A percentile compares a stretch with the other conserved stretches of the same genome.
Evolutionary conservation across 2,888 invertebrate genomes (phyloP).

Genomic region (Heliconius sara): DNA sequence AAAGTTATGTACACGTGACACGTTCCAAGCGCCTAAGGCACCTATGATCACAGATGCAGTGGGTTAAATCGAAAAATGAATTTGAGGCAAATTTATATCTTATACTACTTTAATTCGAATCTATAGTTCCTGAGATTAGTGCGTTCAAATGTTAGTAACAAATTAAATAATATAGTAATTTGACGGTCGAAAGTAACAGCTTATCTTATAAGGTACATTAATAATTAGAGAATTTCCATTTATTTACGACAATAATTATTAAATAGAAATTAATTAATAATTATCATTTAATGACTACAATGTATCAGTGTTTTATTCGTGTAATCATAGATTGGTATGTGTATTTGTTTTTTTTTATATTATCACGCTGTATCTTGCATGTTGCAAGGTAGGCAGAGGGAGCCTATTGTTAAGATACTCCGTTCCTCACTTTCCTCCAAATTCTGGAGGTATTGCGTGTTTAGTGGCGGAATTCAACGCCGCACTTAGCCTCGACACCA

Average conservation of each 20-base stretch:
- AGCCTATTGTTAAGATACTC: no score
- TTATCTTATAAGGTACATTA: not conserved
- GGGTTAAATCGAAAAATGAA: not conserved
- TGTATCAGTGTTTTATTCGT: not conserved
- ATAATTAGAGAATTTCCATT: not conserved
- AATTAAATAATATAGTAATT: not conserved
- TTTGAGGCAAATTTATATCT: no score
- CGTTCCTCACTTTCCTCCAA: no score
- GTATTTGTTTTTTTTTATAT: no score
- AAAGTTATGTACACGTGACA: not conserved
- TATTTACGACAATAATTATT: not conserved
- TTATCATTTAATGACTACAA: not conserved
- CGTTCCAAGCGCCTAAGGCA: not conserved
- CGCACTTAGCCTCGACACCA: no score
- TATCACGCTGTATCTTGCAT: no score
- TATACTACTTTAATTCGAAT: no score
- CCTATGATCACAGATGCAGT: not conserved
- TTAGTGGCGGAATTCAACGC: no score
- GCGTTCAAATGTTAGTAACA: not conserved
- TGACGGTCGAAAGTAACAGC: not conserved
- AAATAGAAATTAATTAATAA: not conserved
- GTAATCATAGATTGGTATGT: conserved; percentile 4
- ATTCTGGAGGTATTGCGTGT: no score
- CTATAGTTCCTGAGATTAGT: not conserved
- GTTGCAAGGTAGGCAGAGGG: no score